Base-by-base conservation (phyloP, 2,888 invertebrate genomes). In the Agonopterix subpropinquella region DNA sequence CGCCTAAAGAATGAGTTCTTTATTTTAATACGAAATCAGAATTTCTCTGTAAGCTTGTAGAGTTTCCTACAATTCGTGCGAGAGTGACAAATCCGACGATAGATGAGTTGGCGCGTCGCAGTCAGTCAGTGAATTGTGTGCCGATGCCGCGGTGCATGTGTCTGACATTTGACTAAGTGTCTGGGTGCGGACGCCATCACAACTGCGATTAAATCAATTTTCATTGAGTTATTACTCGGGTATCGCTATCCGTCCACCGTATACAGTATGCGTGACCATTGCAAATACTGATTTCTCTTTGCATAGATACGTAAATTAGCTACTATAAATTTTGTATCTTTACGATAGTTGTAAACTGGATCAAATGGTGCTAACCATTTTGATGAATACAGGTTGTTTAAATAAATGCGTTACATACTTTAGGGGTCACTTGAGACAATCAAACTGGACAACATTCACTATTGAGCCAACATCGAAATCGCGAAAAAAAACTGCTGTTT, bases 141-240 rank as follows among this genome's bases (percentile, higher is more conserved):
- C 61, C 61, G 64, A 72, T 65, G 61, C 61, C 61, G 64, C 63
- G 62, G 72, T 76, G 71, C 65, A 62, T 77, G 74, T 70, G 66
- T 58, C 65, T 71, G 80, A 76, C 80, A 73, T 62, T 69, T 78
- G 74, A 80, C 73, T 73, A 77, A 80, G 71, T 73, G 77, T 35
- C 72, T 75, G 78, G 80, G 81, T 80, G 79, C 77, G 59, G 62
- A 65, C 67, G 67, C 62, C 53, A 63, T 67, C 68, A 61, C 71
- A 64, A 63, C 64, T 55, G 58, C 68, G 62, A 69, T 77, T 68
- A 67, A 67, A 73, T 74, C 69, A 64, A 75, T 73, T 67, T 61
- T 60, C 64, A 69, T 69, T 55, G 53, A 57, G 51, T 55, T 53
- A 55, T 57, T 53, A 50, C 50, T 43, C 35, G 41, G 53, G 44